Percentiles rank a stretch among this genome's conserved stretches.
Conservation (phyloP, 2,113 vertebrate species). For the Caranx melampygus region DNA sequence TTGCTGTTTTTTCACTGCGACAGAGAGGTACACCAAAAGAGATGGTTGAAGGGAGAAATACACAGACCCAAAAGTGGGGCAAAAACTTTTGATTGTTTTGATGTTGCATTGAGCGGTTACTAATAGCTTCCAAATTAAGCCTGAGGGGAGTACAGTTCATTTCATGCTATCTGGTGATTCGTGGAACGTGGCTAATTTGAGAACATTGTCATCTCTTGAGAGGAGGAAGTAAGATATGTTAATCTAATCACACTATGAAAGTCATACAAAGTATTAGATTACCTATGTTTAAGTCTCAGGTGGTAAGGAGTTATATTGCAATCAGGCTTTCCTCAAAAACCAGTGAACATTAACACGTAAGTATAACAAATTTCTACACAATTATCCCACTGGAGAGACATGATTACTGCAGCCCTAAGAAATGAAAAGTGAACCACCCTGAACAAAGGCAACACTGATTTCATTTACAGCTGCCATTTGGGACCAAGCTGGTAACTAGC, state of each 20-base stretch:
- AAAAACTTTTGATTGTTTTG: constrained; percentile 74
- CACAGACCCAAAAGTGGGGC: constrained; percentile 68
- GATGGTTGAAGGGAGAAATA: constrained; percentile 60
- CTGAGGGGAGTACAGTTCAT: constrained; percentile 44
- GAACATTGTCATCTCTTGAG: constrained; percentile 37
- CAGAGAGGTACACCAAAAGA: constrained; percentile 73
- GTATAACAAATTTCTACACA: constrained; percentile 4
- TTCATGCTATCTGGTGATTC: constrained; percentile 56
- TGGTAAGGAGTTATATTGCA: constrained; percentile 7
- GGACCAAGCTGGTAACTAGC: background rate
- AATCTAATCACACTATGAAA: constrained; percentile 46
- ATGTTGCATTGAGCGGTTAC: constrained; percentile 47
- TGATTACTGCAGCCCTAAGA: background rate
- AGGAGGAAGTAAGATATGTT: constrained; percentile 28
- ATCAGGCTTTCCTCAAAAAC: background rate
- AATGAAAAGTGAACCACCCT: constrained; percentile 12
- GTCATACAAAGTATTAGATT: constrained; percentile 30
- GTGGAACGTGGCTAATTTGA: constrained; percentile 46
- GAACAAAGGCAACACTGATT: constrained; percentile 26
- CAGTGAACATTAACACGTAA: constrained; percentile 3
- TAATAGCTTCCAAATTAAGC: constrained; percentile 52
- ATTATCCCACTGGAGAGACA: background rate
- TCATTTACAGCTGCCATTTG: constrained; percentile 24
- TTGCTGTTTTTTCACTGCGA: constrained; percentile 78
- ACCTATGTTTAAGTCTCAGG: constrained; percentile 18